Percentiles rank a stretch among this genome's conserved stretches.
Evolutionary conservation across 2,797 vertebrate genomes (phyloP).

Genomic region (Ciconia nigra): DNA sequence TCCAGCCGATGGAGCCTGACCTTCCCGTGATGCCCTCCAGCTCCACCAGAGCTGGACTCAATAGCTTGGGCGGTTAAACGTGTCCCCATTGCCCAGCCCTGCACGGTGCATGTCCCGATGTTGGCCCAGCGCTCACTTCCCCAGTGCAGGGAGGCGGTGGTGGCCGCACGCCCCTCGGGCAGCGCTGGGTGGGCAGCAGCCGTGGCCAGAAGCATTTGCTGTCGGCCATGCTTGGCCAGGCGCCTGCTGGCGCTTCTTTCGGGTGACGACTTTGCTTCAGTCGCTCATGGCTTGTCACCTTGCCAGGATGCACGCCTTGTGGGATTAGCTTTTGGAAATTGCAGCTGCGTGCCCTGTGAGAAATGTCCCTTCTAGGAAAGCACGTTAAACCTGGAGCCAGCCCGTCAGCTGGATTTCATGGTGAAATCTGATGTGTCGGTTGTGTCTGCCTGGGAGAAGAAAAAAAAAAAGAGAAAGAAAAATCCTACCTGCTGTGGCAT

Average conservation of each 20-base stretch:
- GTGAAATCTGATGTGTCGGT: not conserved
- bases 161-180: accelerated
- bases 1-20: not conserved
- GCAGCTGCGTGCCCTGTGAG: conserved; percentile 11
- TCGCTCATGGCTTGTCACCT: not conserved
- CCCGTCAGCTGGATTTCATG: not conserved
- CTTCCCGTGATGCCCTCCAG: not conserved
- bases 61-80: not conserved
- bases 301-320: not conserved
- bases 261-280: not conserved
- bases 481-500: not conserved
- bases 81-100: accelerated
- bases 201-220: not conserved
- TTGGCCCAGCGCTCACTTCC: accelerated
- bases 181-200: accelerated
- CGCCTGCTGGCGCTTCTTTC: not conserved
- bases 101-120: accelerated
- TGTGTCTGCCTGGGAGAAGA: not conserved
- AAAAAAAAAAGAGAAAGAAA: not conserved
- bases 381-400: not conserved
- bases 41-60: not conserved
- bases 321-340: not conserved
- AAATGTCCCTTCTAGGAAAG: conserved; percentile 54
- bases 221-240: not conserved
- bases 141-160: accelerated